Evolutionary conservation across 2,113 vertebrate species (phyloP).

Genomic region (Conger conger): DNA sequence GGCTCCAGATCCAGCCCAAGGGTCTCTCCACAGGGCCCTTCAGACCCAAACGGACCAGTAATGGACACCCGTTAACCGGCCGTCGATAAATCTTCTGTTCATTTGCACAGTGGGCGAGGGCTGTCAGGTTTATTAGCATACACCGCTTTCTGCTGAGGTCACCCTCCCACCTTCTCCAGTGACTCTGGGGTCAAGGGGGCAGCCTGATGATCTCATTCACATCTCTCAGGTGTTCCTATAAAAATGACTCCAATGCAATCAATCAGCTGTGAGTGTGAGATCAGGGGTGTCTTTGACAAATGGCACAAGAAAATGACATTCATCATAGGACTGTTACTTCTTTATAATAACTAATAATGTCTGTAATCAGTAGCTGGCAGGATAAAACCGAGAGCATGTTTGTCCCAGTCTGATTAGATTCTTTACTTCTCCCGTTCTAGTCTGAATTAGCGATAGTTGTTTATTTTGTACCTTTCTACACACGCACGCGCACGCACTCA

Average conservation of each 20-base stretch:
- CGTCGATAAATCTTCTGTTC: constrained; percentile 46
- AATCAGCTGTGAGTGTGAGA: not conserved
- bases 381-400: not conserved
- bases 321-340: no score
- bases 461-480: not conserved
- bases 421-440: not conserved
- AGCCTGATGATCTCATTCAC: not conserved
- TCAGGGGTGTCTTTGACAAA: not conserved
- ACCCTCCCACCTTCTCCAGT: not conserved
- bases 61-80: constrained; percentile 51
- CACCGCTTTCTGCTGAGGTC: not conserved
- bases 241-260: not conserved
- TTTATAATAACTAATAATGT: not conserved
- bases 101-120: constrained; percentile 37
- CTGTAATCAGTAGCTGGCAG: not conserved
- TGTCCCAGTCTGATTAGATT: not conserved
- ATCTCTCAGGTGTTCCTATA: not conserved
- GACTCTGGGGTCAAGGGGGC: not conserved
- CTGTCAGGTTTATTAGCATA: constrained; percentile 28
- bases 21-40: constrained; percentile 44
- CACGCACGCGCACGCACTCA: not conserved
- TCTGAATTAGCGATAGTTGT: not conserved
- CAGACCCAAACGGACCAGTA: constrained; percentile 58
- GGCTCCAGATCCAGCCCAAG: constrained; percentile 56
- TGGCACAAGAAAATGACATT: no score